These are phyloP conservation scores for Rhincodon typus DNA, from an alignment of 2,797 vertebrate genomes.

Conservation along the genomic window DNA sequence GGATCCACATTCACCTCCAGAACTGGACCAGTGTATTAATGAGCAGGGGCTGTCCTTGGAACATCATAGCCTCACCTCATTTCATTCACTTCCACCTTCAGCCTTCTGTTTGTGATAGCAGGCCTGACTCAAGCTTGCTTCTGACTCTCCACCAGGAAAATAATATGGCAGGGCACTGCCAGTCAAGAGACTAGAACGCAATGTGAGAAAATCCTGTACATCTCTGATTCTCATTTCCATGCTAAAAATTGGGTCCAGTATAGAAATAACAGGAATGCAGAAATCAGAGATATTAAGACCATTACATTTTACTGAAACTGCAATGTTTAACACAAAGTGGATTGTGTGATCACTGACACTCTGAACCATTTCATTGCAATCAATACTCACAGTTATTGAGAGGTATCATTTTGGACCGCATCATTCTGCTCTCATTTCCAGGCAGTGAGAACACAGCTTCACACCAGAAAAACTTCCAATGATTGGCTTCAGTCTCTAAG, in stretches of 20 bases:
- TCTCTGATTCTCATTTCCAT: background rate
- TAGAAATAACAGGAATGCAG: background rate
- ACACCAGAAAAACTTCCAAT: slow-evolving; percentile 6
- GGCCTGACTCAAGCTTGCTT: background rate
- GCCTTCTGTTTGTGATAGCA: background rate
- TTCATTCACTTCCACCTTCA: background rate
- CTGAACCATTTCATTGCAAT: background rate
- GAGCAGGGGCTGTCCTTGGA: background rate
- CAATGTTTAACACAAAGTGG: background rate
- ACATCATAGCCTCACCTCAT: background rate
- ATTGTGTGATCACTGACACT: background rate
- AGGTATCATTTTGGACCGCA: background rate
- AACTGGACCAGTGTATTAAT: background rate
- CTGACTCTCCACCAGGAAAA: background rate
- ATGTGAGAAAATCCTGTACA: background rate
- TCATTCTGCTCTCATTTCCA: background rate
- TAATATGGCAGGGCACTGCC: background rate
- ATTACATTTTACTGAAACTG: background rate
- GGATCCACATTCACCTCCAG: background rate
- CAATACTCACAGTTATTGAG: slow-evolving; percentile 14
- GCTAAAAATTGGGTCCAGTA: background rate
- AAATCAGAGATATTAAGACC: background rate
- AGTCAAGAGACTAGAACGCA: background rate
- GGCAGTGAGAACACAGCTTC: background rate
- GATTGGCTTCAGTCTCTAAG: background rate